These are phyloP conservation scores for Palythoa grandiflora DNA, from an alignment of 92 coral and sea anemone genomes.

Conservation along the genomic window DNA sequence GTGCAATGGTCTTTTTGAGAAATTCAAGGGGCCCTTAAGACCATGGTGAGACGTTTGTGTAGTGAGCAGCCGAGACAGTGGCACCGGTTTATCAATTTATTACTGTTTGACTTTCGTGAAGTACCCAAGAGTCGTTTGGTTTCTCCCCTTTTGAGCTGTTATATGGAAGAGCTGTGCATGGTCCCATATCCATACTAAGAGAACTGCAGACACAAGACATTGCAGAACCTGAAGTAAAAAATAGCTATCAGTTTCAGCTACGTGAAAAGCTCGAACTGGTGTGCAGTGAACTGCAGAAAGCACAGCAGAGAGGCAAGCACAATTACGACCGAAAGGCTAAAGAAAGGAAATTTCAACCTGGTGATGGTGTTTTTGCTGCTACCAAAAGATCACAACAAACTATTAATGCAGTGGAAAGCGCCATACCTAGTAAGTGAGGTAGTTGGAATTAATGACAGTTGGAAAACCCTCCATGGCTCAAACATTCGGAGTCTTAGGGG, in stretches of 20 bases:
- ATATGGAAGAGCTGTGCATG: slow-evolving; percentile 22
- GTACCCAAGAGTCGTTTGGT: slow-evolving; percentile 69
- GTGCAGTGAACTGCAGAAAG: too few relatives aligned
- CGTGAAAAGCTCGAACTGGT: slow-evolving; percentile 45
- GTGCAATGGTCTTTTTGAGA: slow-evolving; percentile 48
- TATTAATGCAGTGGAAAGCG: slow-evolving; percentile 12
- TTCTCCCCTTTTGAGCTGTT: slow-evolving; percentile 55
- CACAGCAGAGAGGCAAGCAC: slow-evolving; percentile 49
- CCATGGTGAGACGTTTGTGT: slow-evolving; percentile 21
- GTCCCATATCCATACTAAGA: slow-evolving; percentile 42
- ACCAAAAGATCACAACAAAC: too few relatives aligned
- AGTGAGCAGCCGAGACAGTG: neutral
- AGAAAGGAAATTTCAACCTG: neutral
- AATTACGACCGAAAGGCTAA: slow-evolving; percentile 41
- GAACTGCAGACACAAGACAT: slow-evolving; percentile 49
- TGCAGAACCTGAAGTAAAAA: neutral
- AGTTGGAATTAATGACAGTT: slow-evolving; percentile 34
- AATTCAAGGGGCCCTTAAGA: slow-evolving; percentile 63
- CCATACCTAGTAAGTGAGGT: neutral
- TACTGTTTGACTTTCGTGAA: slow-evolving; percentile 56
- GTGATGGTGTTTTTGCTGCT: too few relatives aligned
- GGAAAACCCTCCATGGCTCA: too few relatives aligned
- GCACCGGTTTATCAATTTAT: slow-evolving; percentile 62
- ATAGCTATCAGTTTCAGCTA: slow-evolving; percentile 58
- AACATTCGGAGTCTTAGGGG: slow-evolving; percentile 48